phyloP scores from a whole-genome alignment of 1,140 invertebrate genomes.

The Trachymyrmex cornetzi region DNA sequence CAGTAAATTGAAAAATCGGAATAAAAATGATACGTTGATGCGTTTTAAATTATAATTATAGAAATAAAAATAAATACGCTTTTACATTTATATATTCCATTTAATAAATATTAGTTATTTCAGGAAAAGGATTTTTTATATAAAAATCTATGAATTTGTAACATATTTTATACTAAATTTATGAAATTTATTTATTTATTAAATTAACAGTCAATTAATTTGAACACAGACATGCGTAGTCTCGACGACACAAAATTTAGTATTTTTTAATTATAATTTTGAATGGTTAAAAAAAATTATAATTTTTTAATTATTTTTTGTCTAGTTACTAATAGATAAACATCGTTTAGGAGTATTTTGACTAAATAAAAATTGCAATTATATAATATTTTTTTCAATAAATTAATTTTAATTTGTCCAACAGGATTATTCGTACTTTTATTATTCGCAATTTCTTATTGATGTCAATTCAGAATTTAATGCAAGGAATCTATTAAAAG shows the following conservation, averaged over 20 bases:
- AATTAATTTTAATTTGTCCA: not conserved
- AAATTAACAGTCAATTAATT: not conserved
- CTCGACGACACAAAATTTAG: not conserved
- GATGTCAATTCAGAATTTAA: slow-evolving; percentile 1
- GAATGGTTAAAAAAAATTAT: not conserved
- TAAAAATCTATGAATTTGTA: not conserved
- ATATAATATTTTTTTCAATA: not conserved
- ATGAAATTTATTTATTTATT: not conserved
- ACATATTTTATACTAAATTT: not conserved
- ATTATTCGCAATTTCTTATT: not conserved
- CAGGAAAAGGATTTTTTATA: not conserved
- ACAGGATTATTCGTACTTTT: not conserved
- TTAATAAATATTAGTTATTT: not conserved
- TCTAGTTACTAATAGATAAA: not conserved
- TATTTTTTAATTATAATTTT: slow-evolving; percentile 19
- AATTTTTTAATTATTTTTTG: not conserved
- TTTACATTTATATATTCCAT: not conserved
- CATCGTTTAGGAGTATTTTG: too few relatives aligned
- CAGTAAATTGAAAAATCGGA: not conserved
- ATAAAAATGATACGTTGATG: not conserved
- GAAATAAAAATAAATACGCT: not conserved
- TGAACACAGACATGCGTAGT: too few relatives aligned
- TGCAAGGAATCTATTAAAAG: not conserved
- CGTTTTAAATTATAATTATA: not conserved
- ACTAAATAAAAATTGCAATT: not conserved